phyloP scores from a whole-genome alignment of 2,113 vertebrate species.

The Archocentrus centrarchus region DNA sequence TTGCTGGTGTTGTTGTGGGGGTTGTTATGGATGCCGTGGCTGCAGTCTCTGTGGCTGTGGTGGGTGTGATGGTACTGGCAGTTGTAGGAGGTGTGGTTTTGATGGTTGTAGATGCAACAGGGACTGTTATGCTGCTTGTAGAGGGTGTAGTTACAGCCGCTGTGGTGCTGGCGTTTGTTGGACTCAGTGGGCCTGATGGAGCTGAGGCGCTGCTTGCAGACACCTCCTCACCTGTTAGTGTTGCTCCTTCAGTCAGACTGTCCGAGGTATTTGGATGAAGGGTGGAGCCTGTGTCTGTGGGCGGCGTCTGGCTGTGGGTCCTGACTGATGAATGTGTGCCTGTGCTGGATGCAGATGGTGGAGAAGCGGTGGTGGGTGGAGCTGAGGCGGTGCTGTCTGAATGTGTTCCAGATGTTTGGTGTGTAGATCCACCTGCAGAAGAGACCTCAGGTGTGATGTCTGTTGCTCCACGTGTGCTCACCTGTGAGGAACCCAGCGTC shows the following conservation, averaged over 20 bases:
- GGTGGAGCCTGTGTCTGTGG: neutral
- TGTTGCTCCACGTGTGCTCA: neutral
- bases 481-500: neutral
- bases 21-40: neutral
- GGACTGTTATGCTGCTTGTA: neutral
- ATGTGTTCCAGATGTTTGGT: neutral
- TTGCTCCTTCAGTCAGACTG: neutral
- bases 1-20: neutral
- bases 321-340: neutral
- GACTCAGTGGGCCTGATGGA: neutral
- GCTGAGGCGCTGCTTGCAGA: neutral
- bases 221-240: neutral
- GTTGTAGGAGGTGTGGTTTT: neutral
- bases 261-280: neutral
- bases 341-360: neutral
- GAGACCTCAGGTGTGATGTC: neutral
- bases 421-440: neutral
- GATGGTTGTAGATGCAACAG: neutral
- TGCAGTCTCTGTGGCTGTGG: neutral
- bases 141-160: neutral
- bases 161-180: neutral
- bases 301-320: neutral
- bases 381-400: neutral
- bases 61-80: neutral
- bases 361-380: neutral